Percentiles rank a stretch among this genome's conserved stretches.
Evolutionary conservation across 2,113 vertebrate species (phyloP).

Genomic region (Albula glossodonta): DNA sequence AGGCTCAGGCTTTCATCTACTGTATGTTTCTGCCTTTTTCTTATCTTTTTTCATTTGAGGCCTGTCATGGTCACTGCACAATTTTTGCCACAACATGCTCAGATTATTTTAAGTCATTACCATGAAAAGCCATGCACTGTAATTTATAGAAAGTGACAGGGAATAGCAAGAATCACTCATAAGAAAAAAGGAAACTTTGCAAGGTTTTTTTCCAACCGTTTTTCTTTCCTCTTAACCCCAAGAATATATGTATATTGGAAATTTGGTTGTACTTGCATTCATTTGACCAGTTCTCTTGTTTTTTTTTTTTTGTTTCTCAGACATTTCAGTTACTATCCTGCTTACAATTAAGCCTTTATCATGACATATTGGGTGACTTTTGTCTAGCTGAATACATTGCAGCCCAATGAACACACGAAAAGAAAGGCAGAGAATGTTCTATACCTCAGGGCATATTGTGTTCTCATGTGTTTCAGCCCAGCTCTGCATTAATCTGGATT

Average conservation of each 20-base stretch:
- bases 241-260: neutral
- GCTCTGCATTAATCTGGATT: neutral
- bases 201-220: neutral
- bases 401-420: neutral
- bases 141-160: constrained; percentile 33
- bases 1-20: neutral
- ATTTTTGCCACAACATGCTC: constrained; percentile 14
- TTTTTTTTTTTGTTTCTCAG: neutral
- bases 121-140: constrained; percentile 26
- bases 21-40: neutral
- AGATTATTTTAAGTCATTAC: constrained; percentile 41
- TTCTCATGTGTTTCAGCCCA: neutral
- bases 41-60: constrained; percentile 1
- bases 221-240: neutral
- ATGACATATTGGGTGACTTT: neutral
- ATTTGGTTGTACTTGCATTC: too few species aligned
- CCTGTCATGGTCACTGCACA: constrained; percentile 36
- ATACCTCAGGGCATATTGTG: neutral
- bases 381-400: neutral
- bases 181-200: constrained; percentile 28
- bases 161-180: constrained; percentile 13
- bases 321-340: neutral
- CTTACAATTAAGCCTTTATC: neutral
- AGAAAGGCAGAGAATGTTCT: neutral
- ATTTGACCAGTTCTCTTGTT: neutral